Base-by-base conservation (phyloP, 2,888 invertebrate species). In the Pyrrhia umbra region DNA sequence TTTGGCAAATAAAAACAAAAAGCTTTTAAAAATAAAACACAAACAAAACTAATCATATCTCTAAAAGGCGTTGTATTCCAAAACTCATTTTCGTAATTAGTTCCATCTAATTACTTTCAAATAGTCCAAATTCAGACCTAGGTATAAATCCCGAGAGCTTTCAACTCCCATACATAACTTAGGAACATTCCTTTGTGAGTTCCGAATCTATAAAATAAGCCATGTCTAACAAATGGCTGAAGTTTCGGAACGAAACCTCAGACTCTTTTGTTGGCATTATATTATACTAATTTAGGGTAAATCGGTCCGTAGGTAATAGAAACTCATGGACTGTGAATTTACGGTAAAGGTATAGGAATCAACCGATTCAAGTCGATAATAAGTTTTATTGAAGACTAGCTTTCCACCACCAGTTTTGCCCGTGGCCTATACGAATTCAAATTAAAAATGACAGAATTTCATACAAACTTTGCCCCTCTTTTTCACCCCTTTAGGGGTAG, bases 201-300 rank as follows among this genome's bases (percentile, higher is more conserved):
- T 54, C 21, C 42, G 59, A 68, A 74, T 78, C 61, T 68, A 68
- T 74, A 68, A 74, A 78, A 62, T 68, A 62, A 57, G 79, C 52
- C 52, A 67, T 60, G 52, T 56, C 45, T 59, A 57, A 68, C 75
- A 78, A 74, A 74, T 57, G 52, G 43, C 20, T 27, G 13, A 68
- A 75, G 62, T 78, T 74, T 40, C 13, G 18, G 21, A 42, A 40
- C 39, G 57, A 59, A 62, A 58, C 47, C 62, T 59, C 47, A 25
- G 37, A 40, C 30, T 74, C 79, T 74, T 74, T 78, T 78, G 74
- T 74, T 58, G 45, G 46, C n/a, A 75, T 68, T 45, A 59, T 61
- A 59, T 59, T 74, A 30, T 27, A 42, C 56, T 58, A 74, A 74
- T 73, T 61, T 56, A 45, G 39, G 34, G 20, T 50, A 57, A 16